Percentiles rank a stretch among this genome's conserved stretches.
These are phyloP conservation scores for Campoletis sonorensis DNA, from an alignment of 1,140 invertebrate species.

Conservation along the genomic window DNA sequence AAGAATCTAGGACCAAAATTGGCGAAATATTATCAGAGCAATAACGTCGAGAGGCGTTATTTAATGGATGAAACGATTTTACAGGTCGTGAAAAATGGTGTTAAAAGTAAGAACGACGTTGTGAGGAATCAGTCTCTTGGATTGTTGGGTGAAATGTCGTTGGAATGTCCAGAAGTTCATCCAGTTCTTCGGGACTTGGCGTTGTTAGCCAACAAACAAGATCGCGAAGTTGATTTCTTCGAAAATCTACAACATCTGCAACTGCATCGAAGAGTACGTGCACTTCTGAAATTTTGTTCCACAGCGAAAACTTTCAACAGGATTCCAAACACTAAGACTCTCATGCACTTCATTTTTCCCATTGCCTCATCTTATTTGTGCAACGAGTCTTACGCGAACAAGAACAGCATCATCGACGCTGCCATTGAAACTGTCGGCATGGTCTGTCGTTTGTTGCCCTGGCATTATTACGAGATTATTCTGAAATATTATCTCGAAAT, in stretches of 20 bases:
- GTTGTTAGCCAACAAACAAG: constrained; percentile 82
- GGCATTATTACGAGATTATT: constrained; percentile 90
- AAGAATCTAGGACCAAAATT: constrained; percentile 81
- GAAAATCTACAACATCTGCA: constrained; percentile 94
- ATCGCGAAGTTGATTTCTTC: constrained; percentile 95
- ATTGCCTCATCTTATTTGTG: constrained; percentile 88
- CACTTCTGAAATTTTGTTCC: constrained; percentile 83
- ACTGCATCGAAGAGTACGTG: constrained; percentile 87
- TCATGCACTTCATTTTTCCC: constrained; percentile 92
- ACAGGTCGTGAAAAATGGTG: constrained; percentile 81
- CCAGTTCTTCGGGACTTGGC: constrained; percentile 86
- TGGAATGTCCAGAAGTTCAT: constrained; percentile 84
- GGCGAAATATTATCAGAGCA: constrained; percentile 74
- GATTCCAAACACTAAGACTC: constrained; percentile 81
- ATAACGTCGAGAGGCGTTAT: constrained; percentile 77
- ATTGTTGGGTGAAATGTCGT: constrained; percentile 84
- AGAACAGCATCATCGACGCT: constrained; percentile 90
- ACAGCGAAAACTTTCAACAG: constrained; percentile 78
- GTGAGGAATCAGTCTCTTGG: constrained; percentile 86
- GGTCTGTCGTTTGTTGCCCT: constrained; percentile 87
- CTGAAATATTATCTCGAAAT: constrained; percentile 88
- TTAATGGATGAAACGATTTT: constrained; percentile 86
- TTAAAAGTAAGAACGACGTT: constrained; percentile 81
- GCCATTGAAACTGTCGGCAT: constrained; percentile 86
- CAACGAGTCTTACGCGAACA: constrained; percentile 84